These are phyloP conservation scores for Drosophila cognata DNA, from an alignment of 2,888 invertebrate species.

Conservation along the genomic window DNA sequence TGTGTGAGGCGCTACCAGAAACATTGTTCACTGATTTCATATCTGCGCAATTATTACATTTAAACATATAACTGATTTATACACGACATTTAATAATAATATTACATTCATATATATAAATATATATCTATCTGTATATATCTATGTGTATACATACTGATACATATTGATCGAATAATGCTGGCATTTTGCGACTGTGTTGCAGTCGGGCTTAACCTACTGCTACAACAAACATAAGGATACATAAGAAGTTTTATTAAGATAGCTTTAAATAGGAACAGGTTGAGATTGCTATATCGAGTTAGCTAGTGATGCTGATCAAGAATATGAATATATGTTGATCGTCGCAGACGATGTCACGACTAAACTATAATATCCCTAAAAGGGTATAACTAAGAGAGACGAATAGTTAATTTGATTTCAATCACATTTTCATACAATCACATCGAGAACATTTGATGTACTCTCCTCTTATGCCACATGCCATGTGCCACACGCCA, in stretches of 20 bases:
- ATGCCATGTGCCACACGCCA: neutral
- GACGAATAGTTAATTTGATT: neutral
- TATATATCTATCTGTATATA: too few relatives aligned
- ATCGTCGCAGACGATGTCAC: neutral
- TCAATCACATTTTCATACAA: neutral
- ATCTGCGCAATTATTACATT: too few relatives aligned
- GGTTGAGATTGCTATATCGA: neutral
- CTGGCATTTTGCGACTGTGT: too few relatives aligned
- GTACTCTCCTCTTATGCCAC: neutral
- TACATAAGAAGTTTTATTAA: neutral
- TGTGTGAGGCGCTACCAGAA: too few relatives aligned
- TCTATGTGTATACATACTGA: too few relatives aligned
- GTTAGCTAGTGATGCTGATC: neutral
- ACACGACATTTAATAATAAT: too few relatives aligned
- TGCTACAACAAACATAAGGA: neutral
- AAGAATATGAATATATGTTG: neutral
- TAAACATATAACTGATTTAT: too few relatives aligned
- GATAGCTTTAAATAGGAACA: neutral
- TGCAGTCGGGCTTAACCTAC: too few relatives aligned
- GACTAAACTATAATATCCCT: neutral
- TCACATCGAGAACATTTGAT: neutral
- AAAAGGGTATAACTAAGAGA: neutral
- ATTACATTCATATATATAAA: too few relatives aligned
- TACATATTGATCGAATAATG: too few relatives aligned
- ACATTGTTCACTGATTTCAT: too few relatives aligned